Base-by-base conservation (phyloP, 2,888 invertebrate species). In the Ganaspis brasiliensis region DNA sequence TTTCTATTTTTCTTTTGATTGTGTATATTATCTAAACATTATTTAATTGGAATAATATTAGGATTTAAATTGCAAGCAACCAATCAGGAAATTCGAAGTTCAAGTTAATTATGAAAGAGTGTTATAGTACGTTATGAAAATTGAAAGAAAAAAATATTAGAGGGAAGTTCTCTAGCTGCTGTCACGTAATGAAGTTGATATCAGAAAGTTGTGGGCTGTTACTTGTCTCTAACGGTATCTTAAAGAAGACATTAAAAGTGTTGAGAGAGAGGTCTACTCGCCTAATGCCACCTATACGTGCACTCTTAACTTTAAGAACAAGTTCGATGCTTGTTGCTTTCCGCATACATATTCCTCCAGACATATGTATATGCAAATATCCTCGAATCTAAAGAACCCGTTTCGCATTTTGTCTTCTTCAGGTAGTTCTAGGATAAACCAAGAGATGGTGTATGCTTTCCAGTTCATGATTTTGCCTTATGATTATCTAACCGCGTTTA, bases 381-480 rank as follows among this genome's bases (percentile, higher is more conserved):
- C 78, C 77, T 75, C 73, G 77, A 74, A 79, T 73, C 79, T 72
- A 79, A 77, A 75, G 82, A 80, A 75, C 82, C 63, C n/a, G 63
- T 45, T 79, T 72, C 80, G 74, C 79, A 78, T 83, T 81, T 75
- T 80, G 79, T 82, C 79, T 82, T 82, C 83, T 72, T 77, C 31
- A 73, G 67, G 26, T 84, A 84, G 86, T 88, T 88, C 84, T 37
- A 78, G 40, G 56, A 72, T 79, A 59, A 77, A 79, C 85, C 86
- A 80, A 84, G 80, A 88, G 86, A 88, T 87, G 85, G 86, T 82
- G 84, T 80, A 78, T 73, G 81, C 73, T 81, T 76, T 74, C 40
- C 14, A 52, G 26, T 72, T n/a, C 12, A 16, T 31, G 71, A 35
- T 5, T 21, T 21, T 16, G 5, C 12, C n/a, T n/a, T n/a, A 31